Base-by-base conservation (phyloP, 2,797 vertebrate species). In the Cynopterus sphinx region DNA sequence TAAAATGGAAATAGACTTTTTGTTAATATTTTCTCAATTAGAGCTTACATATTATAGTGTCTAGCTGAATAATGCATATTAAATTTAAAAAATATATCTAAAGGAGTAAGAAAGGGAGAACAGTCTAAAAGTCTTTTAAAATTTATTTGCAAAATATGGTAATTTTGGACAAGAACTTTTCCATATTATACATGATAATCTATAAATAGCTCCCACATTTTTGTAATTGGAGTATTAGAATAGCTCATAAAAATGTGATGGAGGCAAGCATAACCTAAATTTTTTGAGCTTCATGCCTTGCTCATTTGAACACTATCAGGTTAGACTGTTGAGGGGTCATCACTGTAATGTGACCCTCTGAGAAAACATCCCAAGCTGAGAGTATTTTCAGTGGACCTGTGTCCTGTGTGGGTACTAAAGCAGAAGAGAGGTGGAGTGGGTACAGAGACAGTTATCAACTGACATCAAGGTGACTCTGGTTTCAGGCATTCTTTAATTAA, bases 291-390 rank as follows among this genome's bases (percentile, higher is more conserved):
- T 15, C 68, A 3, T 9, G 15, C 31, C 6, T 43, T 57, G 31
- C 9, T 21, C 11, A 46, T 74, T 74, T 79, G 28, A 92, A 5
- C 11, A 77, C 19, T 26, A 26, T 70, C 10, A 53, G 15, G 7
- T 89, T 13, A 63, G 1, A 41, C 4, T 57, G 4, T 26, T 41
- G 31, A 22, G 5, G 57, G 15, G 9, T 70, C 16, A 0, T 61
- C 43, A 65, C 16, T 3, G 11, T 33, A 71, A 39, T 11, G 4
- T 85, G 36, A 77, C 2, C 9, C 1, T 39, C 26, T 85, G 21
- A 31, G 26, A 78, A 88, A 9, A 33, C 0, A 55, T 26, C 3
- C 0, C 0, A 1, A 39, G 4, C 1, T 67, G 1, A 51, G 4
- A 12, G 9, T 36, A 71, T 5, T 41, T 81, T 71, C 43, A 49